These are phyloP conservation scores for Bombus terrestris DNA, from an alignment of 1,140 invertebrate genomes.

Conservation along the genomic window DNA sequence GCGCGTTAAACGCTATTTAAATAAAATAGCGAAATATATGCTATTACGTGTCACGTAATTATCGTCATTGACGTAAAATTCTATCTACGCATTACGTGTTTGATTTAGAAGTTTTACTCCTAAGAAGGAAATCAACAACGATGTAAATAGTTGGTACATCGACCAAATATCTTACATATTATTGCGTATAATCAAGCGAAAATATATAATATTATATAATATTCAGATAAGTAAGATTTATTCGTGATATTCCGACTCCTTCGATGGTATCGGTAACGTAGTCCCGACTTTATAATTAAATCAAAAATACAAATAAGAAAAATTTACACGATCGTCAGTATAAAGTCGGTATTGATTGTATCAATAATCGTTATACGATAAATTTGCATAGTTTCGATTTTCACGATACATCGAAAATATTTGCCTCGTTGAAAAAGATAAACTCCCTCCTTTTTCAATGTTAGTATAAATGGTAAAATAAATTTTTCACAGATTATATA, in stretches of 20 bases:
- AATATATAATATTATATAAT: too few species aligned
- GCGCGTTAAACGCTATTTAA: background rate
- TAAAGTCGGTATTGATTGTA: background rate
- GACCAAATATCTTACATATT: background rate
- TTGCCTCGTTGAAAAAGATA: background rate
- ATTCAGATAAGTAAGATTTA: background rate
- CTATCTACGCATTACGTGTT: background rate
- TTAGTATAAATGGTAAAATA: too few species aligned
- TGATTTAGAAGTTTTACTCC: background rate
- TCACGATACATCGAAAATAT: background rate
- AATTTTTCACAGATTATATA: too few species aligned
- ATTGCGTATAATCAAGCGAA: background rate
- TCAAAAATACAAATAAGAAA: background rate
- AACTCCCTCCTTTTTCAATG: too few species aligned
- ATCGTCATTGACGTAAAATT: background rate
- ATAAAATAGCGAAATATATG: background rate
- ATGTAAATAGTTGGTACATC: background rate
- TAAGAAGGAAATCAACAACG: background rate
- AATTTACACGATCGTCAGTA: background rate
- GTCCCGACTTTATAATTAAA: background rate
- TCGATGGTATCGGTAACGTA: background rate
- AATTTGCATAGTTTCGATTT: background rate
- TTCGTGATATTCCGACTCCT: background rate
- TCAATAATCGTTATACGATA: too few species aligned
- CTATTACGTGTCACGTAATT: background rate